Evolutionary conservation across 2,797 vertebrate species (phyloP).

Genomic region (Petrocephalus sullivani): DNA sequence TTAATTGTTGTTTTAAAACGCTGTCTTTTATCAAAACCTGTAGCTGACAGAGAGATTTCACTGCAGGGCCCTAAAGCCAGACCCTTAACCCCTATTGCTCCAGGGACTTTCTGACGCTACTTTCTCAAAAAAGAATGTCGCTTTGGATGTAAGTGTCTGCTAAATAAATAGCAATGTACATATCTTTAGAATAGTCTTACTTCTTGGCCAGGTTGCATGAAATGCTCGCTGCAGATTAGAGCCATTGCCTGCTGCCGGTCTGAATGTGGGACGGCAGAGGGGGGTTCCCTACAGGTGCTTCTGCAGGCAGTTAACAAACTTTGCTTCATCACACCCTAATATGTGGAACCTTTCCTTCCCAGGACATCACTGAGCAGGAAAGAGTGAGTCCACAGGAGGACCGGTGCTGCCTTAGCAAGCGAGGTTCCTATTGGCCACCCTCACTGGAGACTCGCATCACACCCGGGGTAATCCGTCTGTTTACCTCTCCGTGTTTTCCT

Average conservation of each 20-base stretch:
- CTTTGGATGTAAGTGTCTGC: background rate
- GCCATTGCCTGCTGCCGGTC: background rate
- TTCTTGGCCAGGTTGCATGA: background rate
- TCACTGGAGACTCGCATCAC: background rate
- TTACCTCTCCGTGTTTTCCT: background rate
- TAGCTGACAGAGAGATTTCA: background rate
- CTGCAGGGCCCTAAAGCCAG: background rate
- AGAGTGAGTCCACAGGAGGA: background rate
- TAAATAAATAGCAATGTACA: background rate
- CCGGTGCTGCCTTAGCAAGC: background rate
- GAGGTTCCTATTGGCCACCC: background rate
- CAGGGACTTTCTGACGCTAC: background rate
- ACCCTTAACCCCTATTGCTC: background rate
- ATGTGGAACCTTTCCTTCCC: background rate
- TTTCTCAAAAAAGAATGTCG: background rate
- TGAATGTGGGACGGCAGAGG: background rate
- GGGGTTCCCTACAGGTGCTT: background rate
- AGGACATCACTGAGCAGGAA: background rate
- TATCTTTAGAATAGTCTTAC: background rate
- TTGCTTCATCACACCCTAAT: background rate
- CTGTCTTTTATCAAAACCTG: background rate
- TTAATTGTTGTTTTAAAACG: background rate
- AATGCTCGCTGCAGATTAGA: background rate
- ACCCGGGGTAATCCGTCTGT: background rate
- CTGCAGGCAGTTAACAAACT: background rate